A percentile compares a stretch with the other conserved stretches of the same genome.
Evolutionary conservation across 35 echinoderm and acorn worm genomes (phyloP).

Genomic region (Chiridota heheva): DNA sequence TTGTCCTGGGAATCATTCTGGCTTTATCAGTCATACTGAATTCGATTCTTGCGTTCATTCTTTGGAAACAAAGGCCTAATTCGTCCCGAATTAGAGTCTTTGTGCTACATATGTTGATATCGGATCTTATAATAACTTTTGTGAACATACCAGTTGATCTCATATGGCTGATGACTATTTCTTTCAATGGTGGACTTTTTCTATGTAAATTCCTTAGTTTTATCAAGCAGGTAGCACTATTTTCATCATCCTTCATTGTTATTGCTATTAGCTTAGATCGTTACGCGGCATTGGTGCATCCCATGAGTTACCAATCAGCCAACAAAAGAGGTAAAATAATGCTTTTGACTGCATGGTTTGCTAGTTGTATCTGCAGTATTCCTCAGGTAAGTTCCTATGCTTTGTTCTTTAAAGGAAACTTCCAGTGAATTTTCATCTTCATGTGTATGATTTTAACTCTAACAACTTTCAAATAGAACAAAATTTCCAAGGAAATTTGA

Average conservation of each 20-base stretch:
- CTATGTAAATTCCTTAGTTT: conserved; percentile 73
- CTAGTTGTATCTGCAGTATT: conserved; percentile 53
- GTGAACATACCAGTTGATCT: conserved; percentile 69
- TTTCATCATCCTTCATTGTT: conserved; percentile 70
- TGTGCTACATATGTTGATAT: conserved; percentile 59
- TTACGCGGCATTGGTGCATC: conserved; percentile 80
- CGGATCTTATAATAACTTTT: conserved; percentile 65
- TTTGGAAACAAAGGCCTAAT: conserved; percentile 43
- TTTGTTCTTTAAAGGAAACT: too few species aligned
- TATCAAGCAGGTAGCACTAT: conserved; percentile 42
- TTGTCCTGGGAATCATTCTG: too few species aligned
- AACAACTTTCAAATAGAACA: too few species aligned
- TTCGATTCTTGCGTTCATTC: conserved; percentile 37
- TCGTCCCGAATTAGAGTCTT: conserved; percentile 79
- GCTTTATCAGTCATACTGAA: conserved; percentile 56
- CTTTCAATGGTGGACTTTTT: conserved; percentile 55
- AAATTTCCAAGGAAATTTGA: too few species aligned
- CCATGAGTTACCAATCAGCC: conserved; percentile 71
- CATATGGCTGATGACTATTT: conserved; percentile 43
- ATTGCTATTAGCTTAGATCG: conserved; percentile 92
- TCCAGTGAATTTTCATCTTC: too few species aligned
- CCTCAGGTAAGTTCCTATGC: conserved; percentile 91
- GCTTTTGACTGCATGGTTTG: conserved; percentile 69
- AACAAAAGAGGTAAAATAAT: conserved; percentile 85
- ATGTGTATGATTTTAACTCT: too few species aligned